phyloP scores from a whole-genome alignment of 2,113 vertebrate genomes.

The Leucoraja erinaceus region DNA sequence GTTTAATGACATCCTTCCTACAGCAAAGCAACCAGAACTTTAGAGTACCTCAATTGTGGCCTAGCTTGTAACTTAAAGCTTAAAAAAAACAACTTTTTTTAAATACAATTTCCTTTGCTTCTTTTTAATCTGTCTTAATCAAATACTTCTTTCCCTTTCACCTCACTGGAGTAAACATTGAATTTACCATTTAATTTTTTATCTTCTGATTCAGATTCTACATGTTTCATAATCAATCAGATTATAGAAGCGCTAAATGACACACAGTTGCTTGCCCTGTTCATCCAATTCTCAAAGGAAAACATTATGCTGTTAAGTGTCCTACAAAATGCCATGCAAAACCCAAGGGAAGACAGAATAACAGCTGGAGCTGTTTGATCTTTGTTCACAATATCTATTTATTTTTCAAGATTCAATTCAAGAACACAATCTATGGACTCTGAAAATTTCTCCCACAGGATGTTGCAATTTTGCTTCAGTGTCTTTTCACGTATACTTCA shows the following conservation, averaged over 20 bases:
- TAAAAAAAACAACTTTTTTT: no score
- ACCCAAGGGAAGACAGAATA: not conserved
- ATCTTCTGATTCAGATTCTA: not conserved
- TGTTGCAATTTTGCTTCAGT: not conserved
- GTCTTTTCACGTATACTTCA: not conserved
- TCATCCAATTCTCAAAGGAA: not conserved
- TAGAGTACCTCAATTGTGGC: no score
- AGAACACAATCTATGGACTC: not conserved
- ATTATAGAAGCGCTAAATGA: not conserved
- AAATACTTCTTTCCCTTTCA: not conserved
- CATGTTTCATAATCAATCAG: not conserved
- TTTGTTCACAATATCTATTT: not conserved
- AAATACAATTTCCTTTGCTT: not conserved
- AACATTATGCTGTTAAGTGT: not conserved
- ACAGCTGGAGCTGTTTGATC: not conserved
- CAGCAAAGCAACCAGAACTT: no score
- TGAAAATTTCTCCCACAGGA: not conserved
- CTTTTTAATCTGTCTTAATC: not conserved
- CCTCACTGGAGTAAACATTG: no score
- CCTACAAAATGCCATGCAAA: not conserved
- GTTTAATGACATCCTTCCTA: no score
- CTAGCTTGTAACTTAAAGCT: no score
- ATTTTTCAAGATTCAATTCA: slow-evolving; percentile 8
- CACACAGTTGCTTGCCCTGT: not conserved
- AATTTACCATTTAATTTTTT: not conserved